Conservation (phyloP, 2,113 vertebrate genomes). For the Phocoena phocoena region DNA sequence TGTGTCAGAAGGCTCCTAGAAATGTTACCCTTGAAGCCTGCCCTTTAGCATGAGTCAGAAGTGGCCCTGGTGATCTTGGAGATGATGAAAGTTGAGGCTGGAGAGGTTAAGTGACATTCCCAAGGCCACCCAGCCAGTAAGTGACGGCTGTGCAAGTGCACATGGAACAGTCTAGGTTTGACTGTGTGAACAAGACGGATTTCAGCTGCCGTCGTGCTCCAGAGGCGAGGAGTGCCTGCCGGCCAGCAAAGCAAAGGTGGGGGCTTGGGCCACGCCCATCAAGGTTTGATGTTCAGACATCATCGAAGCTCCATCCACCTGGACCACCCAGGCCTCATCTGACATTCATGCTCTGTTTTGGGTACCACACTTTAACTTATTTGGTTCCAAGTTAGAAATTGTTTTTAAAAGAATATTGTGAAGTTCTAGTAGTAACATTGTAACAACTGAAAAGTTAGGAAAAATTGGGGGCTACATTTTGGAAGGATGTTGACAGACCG, state of each 20-base stretch:
- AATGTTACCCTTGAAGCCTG: neutral
- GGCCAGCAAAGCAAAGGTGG: neutral
- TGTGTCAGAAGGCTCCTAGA: neutral
- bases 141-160: neutral
- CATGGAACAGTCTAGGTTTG: neutral
- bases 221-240: neutral
- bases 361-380: neutral
- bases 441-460: neutral
- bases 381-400: neutral
- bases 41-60: neutral
- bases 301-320: neutral
- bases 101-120: neutral
- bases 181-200: neutral
- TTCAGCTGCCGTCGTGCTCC: neutral
- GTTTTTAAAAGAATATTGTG: slow-evolving; percentile 9
- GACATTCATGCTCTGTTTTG: neutral
- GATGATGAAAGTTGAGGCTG: neutral
- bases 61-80: neutral
- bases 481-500: neutral
- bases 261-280: fast-evolving
- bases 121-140: neutral
- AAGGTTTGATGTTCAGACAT: neutral
- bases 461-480: neutral
- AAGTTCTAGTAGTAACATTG: neutral
- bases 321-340: neutral